phyloP scores from a whole-genome alignment of 2,113 vertebrate genomes.

The Argyrosomus japonicus region DNA sequence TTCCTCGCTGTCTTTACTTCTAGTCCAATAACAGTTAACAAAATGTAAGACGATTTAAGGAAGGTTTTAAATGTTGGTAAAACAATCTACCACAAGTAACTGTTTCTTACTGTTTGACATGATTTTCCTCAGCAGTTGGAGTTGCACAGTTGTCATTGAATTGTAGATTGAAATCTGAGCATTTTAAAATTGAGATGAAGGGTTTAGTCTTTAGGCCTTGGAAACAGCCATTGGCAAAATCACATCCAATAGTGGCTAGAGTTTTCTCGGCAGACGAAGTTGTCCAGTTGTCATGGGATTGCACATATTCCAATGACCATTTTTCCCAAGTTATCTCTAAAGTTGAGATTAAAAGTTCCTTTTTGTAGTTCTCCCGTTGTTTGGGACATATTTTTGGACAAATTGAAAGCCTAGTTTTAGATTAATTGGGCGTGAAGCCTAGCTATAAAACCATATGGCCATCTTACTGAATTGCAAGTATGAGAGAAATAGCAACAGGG shows the following conservation, averaged over 20 bases:
- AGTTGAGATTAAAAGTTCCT: not conserved
- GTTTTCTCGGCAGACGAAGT: not conserved
- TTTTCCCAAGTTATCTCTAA: not conserved
- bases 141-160: not conserved
- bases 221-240: too few relatives aligned
- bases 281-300: not conserved
- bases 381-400: not conserved
- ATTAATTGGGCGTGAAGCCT: not conserved
- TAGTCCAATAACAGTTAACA: not conserved
- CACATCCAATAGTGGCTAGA: too few relatives aligned
- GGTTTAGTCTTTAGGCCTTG: too few relatives aligned
- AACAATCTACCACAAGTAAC: not conserved
- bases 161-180: too few relatives aligned
- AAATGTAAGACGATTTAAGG: not conserved
- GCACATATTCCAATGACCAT: not conserved
- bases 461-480: not conserved
- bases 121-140: not conserved
- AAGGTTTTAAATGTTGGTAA: not conserved
- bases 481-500: not conserved
- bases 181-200: too few relatives aligned
- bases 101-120: too few relatives aligned
- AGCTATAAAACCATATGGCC: not conserved
- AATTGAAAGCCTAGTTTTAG: not conserved
- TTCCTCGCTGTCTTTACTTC: not conserved
- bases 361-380: not conserved